A percentile compares a stretch with the other conserved stretches of the same genome.
These are phyloP conservation scores for Acronicta leporina DNA, from an alignment of 2,888 invertebrate genomes.

Conservation along the genomic window DNA sequence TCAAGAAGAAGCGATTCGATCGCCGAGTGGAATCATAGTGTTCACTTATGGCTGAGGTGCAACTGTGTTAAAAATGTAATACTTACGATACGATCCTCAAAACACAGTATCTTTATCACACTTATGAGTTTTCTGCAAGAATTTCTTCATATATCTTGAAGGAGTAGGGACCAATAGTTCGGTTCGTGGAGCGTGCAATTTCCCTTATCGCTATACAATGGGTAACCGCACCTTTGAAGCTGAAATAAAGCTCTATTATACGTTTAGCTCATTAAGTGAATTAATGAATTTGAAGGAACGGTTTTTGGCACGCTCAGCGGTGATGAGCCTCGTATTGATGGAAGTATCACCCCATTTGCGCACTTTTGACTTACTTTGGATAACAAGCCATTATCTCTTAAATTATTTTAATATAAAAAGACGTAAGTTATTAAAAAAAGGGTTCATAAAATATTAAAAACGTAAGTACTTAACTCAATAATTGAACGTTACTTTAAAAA, in stretches of 20 bases:
- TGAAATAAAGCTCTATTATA: constrained; percentile 79
- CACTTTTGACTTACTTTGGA: constrained; percentile 10
- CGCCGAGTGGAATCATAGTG: constrained; percentile 71
- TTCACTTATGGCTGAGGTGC: constrained; percentile 60
- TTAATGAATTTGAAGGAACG: constrained; percentile 77
- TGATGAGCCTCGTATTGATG: constrained; percentile 72
- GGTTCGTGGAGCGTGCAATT: constrained; percentile 67
- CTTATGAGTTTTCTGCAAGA: constrained; percentile 9
- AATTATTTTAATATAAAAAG: neutral
- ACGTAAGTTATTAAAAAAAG: no score
- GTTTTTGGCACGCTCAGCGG: constrained; percentile 67
- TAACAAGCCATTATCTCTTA: constrained; percentile 1
- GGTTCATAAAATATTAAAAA: no score
- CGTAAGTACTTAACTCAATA: neutral
- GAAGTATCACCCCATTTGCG: constrained; percentile 32
- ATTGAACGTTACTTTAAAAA: neutral
- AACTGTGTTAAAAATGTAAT: constrained; percentile 49
- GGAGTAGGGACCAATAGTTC: constrained; percentile 59
- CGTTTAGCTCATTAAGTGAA: constrained; percentile 80
- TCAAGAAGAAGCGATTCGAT: constrained; percentile 81
- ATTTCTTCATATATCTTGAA: constrained; percentile 31
- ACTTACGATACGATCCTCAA: constrained; percentile 1
- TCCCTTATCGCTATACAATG: constrained; percentile 71
- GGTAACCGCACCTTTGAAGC: constrained; percentile 66
- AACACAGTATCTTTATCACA: constrained; percentile 8